phyloP scores from a whole-genome alignment of 2,797 vertebrate genomes.

The Pseudochirops cupreus region DNA sequence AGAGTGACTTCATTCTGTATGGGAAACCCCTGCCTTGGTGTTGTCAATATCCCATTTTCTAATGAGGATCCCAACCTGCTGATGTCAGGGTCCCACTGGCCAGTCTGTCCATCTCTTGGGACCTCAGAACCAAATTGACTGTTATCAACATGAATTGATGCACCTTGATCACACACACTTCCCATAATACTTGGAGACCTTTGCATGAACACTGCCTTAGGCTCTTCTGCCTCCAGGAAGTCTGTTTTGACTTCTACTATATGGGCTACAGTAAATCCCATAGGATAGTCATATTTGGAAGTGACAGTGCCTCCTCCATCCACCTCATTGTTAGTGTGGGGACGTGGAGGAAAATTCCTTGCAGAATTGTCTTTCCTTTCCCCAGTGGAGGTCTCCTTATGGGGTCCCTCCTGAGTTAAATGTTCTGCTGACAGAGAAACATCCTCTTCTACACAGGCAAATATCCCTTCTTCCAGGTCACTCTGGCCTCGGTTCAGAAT shows the following conservation, averaged over 20 bases:
- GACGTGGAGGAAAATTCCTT: not conserved
- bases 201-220: not conserved
- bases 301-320: not conserved
- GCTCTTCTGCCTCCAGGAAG: not conserved
- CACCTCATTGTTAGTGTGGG: not conserved
- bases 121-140: not conserved
- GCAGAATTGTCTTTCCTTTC: not conserved
- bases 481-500: slow-evolving; percentile 50
- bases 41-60: not conserved
- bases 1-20: not conserved
- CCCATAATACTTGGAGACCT: not conserved
- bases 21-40: not conserved
- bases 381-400: not conserved
- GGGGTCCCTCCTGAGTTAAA: slow-evolving; percentile 4
- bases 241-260: slow-evolving; percentile 28
- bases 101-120: not conserved
- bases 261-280: slow-evolving; percentile 15
- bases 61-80: not conserved
- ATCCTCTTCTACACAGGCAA: slow-evolving; percentile 32
- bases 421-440: slow-evolving; percentile 22
- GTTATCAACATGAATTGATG: not conserved
- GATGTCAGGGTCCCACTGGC: not conserved
- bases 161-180: not conserved
- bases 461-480: slow-evolving; percentile 58
- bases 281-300: slow-evolving; percentile 14